Evolutionary conservation across 2,797 vertebrate species (phyloP), one percentile per base, ranked within the genome.

Genomic region (Todus mexicanus): DNA sequence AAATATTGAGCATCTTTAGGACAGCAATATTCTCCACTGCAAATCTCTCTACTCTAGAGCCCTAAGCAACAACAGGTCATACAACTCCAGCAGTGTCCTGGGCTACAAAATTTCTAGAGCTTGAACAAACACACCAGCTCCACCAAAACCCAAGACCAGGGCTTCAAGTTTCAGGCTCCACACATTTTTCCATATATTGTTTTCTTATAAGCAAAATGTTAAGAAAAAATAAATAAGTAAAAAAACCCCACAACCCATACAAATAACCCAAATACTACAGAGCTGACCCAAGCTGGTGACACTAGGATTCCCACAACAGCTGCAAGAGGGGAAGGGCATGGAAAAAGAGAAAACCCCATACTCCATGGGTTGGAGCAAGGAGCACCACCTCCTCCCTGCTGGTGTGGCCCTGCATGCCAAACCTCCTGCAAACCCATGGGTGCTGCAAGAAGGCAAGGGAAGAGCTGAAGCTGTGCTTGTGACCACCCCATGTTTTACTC

Each of bases 371-470:
- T 5, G 4, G 71, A 60, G 35, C 13, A 22, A 29, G 53, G 25
- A 73, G n/a, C 22, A 72, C 7, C 40, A 38, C 7, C 29, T 56
- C 53, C 3, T 7, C 17, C 53, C 61, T 54, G 22, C 61, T 42
- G 21, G 47, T 72, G 56, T 0, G 0, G 63, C 13, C 35, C 25
- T 1, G 0, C 3, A 3, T 4, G 12, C 21, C 33, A 54, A 76
- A 29, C 31, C 16, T 76, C 64, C 19, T 0, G 3, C 8, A 73
- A 92, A 59, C 19, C 40, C 15, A 13, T 0, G 0, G 20, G 65
- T 31, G 29, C 1, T 51, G 33, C 57, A 59, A 25, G 66, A 82
- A 74, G 25, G 5, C 9, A 26, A 50, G 15, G 11, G 25, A 68
- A 74, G 38, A 1, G 2, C 20, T 38, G 25, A 69, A 90, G 48